phyloP scores from a whole-genome alignment of 2,797 vertebrate species.

The Acropternis orthonyx region DNA sequence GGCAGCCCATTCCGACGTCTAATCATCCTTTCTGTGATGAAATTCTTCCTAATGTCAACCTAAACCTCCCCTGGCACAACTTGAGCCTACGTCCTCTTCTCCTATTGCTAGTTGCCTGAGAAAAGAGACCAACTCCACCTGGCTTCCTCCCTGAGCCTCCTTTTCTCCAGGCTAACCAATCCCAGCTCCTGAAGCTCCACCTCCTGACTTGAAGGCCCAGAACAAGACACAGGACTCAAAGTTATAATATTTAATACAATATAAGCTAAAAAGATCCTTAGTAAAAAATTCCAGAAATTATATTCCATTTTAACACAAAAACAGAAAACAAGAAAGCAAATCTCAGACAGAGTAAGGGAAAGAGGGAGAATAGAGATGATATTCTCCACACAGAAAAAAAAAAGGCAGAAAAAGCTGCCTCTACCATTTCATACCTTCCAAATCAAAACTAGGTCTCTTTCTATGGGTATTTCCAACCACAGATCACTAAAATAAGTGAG shows the following conservation, averaged over 20 bases:
- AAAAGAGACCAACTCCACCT: rapidly evolving
- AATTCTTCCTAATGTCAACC: background rate
- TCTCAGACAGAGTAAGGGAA: background rate
- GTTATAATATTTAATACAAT: background rate
- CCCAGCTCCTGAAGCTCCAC: background rate
- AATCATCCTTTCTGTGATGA: background rate
- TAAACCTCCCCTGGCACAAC: background rate
- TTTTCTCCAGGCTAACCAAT: background rate
- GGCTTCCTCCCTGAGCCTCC: background rate
- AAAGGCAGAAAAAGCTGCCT: background rate
- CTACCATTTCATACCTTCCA: background rate
- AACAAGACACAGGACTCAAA: background rate
- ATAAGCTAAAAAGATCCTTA: background rate
- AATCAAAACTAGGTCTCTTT: background rate
- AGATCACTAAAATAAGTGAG: background rate
- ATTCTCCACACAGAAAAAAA: background rate
- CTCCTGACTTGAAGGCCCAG: background rate
- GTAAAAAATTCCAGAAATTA: background rate
- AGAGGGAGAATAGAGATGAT: background rate
- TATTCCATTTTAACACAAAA: background rate
- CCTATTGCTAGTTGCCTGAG: rapidly evolving
- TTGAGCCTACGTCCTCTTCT: background rate
- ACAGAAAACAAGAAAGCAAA: background rate
- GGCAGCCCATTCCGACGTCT: background rate
- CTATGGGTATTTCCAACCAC: background rate